Base-by-base conservation (phyloP, 1,140 invertebrate genomes). In the Cyclargus thomasi region DNA sequence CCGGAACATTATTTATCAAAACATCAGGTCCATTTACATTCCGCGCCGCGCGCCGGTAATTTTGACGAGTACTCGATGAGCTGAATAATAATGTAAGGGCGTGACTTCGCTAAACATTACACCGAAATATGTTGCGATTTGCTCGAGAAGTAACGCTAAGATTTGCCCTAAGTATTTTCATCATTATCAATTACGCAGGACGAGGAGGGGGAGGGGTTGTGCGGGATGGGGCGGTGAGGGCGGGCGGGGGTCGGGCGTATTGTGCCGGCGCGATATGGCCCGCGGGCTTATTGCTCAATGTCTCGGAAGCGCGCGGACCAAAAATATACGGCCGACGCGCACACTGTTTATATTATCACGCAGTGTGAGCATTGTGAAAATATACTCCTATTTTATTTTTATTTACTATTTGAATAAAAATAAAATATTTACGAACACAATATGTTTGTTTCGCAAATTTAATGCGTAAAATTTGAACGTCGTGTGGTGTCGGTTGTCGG, bases 281-380 rank as follows among this genome's bases (percentile, higher is more conserved):
- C 55, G 55, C 55, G 18, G 55, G 55, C 18, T 59, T 59, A 55
- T 55, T 55, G 53, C n/a, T 55, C n/a, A 59, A 59, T 59, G 55
- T 59, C 18, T 11, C 18, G 55, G 55, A 59, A 59, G 20, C 55
- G 18, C 18, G 55, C 53, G 55, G 39, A 47, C 39, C 55, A 59
- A 59, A 59, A 20, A 59, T 59, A 59, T 59, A 47, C 55, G 55
- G 18, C 18, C 55, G 2, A 18, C 18, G 55, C 17, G 10, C 17
- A 16, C 17, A 20, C 18, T 17, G 17, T 59, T 20, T 8, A 55
- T 55, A 55, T 17, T 59, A 59, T 59, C 55, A 20, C 6, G 18
- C 55, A 59, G 20, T 16, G 39, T 47, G 39, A 47, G 39, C 39
- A 47, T 16, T 16, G 39, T 11, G 39, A 47, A 47, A 16, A 47